Percentiles rank a stretch among this genome's conserved stretches.
Evolutionary conservation across 2,888 invertebrate genomes (phyloP).

Genomic region (Electrophaes corylata): DNA sequence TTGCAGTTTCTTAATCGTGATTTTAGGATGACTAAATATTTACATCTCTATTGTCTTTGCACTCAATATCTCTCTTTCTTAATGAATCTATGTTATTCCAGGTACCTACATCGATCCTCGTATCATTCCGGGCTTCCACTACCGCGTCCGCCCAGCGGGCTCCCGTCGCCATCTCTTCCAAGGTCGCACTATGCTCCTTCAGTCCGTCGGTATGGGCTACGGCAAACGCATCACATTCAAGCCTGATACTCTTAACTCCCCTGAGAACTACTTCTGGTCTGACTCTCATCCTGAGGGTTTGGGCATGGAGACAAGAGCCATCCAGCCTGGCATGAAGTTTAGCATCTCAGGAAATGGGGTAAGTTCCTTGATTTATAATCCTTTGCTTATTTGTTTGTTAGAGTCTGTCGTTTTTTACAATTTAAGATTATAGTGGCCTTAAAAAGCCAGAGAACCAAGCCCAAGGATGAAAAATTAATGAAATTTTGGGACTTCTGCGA

Average conservation of each 20-base stretch:
- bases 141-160: constrained; percentile 88
- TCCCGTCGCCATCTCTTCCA: constrained; percentile 86
- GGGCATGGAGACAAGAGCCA: constrained; percentile 87
- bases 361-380: constrained; percentile 41
- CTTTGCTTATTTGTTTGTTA: not conserved
- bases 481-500: too few relatives aligned
- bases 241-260: constrained; percentile 84
- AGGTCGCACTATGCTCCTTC: constrained; percentile 85
- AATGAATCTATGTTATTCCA: constrained; percentile 44
- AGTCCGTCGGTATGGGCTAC: constrained; percentile 89
- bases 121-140: constrained; percentile 89
- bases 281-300: constrained; percentile 90
- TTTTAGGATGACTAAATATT: too few relatives aligned
- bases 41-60: too few relatives aligned
- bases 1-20: not conserved
- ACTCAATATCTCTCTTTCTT: not conserved
- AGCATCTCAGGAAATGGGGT: constrained; percentile 85
- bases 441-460: too few relatives aligned
- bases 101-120: constrained; percentile 90
- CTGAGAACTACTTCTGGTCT: constrained; percentile 90
- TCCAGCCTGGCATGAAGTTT: constrained; percentile 87
- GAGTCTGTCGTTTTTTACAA: too few relatives aligned
- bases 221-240: constrained; percentile 90
- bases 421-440: too few relatives aligned
- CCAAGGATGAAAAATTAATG: too few relatives aligned